These are phyloP conservation scores for Nephrotoma flavescens DNA, from an alignment of 2,888 invertebrate species.

Conservation along the genomic window DNA sequence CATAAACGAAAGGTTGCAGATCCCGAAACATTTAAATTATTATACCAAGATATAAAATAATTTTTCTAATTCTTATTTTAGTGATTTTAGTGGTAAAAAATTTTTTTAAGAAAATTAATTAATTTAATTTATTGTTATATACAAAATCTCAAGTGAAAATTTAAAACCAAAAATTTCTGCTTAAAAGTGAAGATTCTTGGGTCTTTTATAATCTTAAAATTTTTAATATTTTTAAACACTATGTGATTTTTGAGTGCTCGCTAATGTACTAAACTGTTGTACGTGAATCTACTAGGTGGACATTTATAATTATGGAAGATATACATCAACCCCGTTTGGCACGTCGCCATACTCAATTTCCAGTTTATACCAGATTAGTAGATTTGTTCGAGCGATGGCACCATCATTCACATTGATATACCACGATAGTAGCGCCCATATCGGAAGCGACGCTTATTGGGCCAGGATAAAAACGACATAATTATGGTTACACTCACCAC, in stretches of 20 bases:
- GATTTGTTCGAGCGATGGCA: too few species aligned
- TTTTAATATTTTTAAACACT: background rate
- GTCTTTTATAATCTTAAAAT: background rate
- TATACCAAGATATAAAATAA: background rate
- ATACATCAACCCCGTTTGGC: conserved; percentile 36
- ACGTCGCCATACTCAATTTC: conserved; percentile 29
- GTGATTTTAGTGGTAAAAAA: background rate
- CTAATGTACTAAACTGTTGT: too few species aligned
- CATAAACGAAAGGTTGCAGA: background rate
- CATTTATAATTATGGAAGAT: conserved; percentile 34
- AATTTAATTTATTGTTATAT: background rate
- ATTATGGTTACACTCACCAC: conserved; percentile 33
- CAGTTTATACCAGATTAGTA: too few species aligned
- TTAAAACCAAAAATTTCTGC: background rate
- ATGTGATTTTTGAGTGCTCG: too few species aligned
- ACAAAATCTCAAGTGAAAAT: background rate
- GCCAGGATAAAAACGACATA: conserved; percentile 38
- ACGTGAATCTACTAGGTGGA: conserved; percentile 40
- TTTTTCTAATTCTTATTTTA: background rate
- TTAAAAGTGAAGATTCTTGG: background rate
- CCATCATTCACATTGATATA: too few species aligned
- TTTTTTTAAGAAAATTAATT: background rate
- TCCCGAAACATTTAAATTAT: background rate
- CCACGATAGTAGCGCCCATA: too few species aligned
- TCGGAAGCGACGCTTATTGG: conserved; percentile 37